Evolutionary conservation across 2,113 vertebrate species (phyloP), one percentile per base, ranked within the genome.

Genomic region (Garra rufa): DNA sequence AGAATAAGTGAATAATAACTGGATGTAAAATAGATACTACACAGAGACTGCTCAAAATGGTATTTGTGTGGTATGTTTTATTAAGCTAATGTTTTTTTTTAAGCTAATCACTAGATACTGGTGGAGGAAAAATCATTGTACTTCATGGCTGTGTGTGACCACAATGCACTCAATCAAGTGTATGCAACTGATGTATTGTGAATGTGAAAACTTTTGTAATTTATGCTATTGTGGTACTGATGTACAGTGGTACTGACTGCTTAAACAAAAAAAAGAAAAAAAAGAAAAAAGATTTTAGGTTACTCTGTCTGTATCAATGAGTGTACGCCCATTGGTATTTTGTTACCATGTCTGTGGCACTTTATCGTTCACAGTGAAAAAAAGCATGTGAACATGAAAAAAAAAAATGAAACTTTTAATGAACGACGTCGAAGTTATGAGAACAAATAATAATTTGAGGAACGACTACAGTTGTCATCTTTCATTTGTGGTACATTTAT

Each of bases 341-440:
- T 91, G 88, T 90, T 89, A 88, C 90, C 90, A 90, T 92, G 89
- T 93, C 90, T 86, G 88, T 88, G 87, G 83, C 90, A 90, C 86
- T 81, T 88, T 91, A 88, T 91, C 87, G 79, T 89, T 89, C 85
- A 86, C 87, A 86, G 88, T 87, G 85, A 88, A 30, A 26, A 88
- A 70, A 89, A 38, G 71, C 65, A 77, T 69, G 48, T 85, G 77
- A 65, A 85, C 34, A 74, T 70, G n/a, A 50, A 69, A 63, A 84
- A 63, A 84, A 84, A 84, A 63, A 84, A 84, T 44, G 61, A 48
- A 65, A n/a, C 52, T 46, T 80, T 41, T 14, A 63, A 65, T 65
- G n/a, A 78, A 44, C 24, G 41, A 73, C 0, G 7, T 73, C 15
- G 7, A 52, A 52, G 44, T 65, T 30, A 30, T 21, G 44, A 71